phyloP scores from a whole-genome alignment of 2,113 vertebrate genomes.

The Phaetusa simplex region DNA sequence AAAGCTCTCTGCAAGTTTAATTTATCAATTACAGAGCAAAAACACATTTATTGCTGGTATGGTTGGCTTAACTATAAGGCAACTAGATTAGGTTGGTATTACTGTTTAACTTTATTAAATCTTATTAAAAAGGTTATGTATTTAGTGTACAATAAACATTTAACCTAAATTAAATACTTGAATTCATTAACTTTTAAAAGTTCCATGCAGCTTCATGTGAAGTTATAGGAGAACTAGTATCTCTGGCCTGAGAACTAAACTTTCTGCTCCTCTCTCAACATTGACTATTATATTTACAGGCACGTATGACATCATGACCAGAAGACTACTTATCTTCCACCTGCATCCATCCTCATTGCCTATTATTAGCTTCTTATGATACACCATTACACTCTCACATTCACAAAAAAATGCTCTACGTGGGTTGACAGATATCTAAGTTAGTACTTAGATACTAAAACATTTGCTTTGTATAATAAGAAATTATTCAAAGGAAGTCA shows the following conservation, averaged over 20 bases:
- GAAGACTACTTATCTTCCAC: not conserved
- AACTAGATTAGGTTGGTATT: slow-evolving; percentile 55
- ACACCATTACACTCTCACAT: rapidly evolving
- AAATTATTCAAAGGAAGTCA: not conserved
- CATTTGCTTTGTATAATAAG: not conserved
- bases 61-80: slow-evolving; percentile 52
- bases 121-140: slow-evolving; percentile 16
- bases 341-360: not conserved
- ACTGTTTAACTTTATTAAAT: slow-evolving; percentile 51
- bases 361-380: not conserved
- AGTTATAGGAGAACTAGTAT: not conserved
- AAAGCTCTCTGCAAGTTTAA: slow-evolving; percentile 57
- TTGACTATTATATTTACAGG: not conserved
- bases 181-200: slow-evolving; percentile 40
- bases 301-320: not conserved
- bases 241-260: not conserved
- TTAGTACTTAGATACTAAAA: not conserved
- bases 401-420: not conserved
- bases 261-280: not conserved
- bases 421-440: not conserved
- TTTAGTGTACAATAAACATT: slow-evolving; percentile 54
- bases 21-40: slow-evolving; percentile 56
- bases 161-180: slow-evolving; percentile 60
- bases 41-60: slow-evolving; percentile 34
- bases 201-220: not conserved